Percentiles rank a stretch among this genome's conserved stretches.
Evolutionary conservation across 1,140 invertebrate genomes (phyloP).

Genomic region (Calycopis cecrops): DNA sequence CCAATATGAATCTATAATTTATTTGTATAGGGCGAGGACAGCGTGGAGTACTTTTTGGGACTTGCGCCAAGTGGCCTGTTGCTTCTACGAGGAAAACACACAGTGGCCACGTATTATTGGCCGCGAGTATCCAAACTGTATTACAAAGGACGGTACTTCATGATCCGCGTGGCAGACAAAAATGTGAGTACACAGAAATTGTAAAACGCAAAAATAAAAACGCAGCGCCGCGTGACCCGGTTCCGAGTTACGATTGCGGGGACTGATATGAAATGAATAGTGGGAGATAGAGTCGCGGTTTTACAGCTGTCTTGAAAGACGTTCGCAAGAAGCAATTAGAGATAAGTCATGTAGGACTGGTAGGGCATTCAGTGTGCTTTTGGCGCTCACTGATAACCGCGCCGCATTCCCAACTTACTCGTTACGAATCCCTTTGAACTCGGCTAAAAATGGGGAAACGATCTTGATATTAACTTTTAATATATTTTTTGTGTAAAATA

Average conservation of each 20-base stretch:
- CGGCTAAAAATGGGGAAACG: conserved; percentile 32
- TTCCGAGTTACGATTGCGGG: conserved; percentile 44
- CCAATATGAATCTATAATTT: neutral
- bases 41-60: conserved; percentile 96
- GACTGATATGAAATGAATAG: conserved; percentile 54
- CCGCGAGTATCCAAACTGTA: conserved; percentile 97
- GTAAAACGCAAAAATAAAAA: neutral
- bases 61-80: conserved; percentile 98
- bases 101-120: conserved; percentile 99
- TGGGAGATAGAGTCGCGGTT: conserved; percentile 60
- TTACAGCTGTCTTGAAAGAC: conserved; percentile 64
- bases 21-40: conserved; percentile 91
- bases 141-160: conserved; percentile 97
- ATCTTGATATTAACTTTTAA: conserved; percentile 33
- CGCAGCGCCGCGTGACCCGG: conserved; percentile 43
- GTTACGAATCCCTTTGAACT: conserved; percentile 30
- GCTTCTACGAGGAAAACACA: conserved; percentile 95
- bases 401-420: neutral
- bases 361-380: conserved; percentile 56
- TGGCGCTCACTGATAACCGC: conserved; percentile 41
- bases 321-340: conserved; percentile 70
- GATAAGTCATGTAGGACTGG: conserved; percentile 67
- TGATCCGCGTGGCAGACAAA: conserved; percentile 95
- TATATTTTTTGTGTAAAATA: conserved; percentile 29
- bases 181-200: conserved; percentile 80